Evolutionary conservation across 92 coral and sea anemone species (phyloP), one percentile per base, ranked within the genome.

Genomic region (Diadumene lineata): DNA sequence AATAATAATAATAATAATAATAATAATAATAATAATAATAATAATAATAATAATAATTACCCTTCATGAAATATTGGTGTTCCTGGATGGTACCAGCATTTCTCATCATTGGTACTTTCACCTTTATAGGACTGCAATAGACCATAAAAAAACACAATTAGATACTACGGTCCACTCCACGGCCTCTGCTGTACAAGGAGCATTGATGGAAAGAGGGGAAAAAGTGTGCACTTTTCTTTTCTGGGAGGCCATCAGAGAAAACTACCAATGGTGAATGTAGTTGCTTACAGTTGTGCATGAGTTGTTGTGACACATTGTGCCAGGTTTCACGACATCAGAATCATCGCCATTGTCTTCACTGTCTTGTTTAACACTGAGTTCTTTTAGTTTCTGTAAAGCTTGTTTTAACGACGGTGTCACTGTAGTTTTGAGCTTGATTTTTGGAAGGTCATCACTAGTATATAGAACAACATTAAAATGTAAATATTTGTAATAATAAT

Each of bases 11-110:
- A n/a, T n/a, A n/a, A n/a, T n/a, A n/a, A n/a, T n/a, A n/a, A n/a
- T n/a, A n/a, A n/a, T n/a, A n/a, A n/a, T n/a, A n/a, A n/a, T n/a
- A n/a, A n/a, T n/a, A n/a, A n/a, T n/a, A n/a, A n/a, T n/a, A n/a
- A n/a, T n/a, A n/a, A n/a, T n/a, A n/a, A n/a, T n/a, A n/a, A 22
- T 43, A 29, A 19, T 16, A 38, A 71, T 74, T 79, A 92, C 98
- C 98, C 98, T 80, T 94, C 98, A 72, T 94, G 98, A 72, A 94
- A 94, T 16, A 94, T 71, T 7, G 98, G 98, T 2, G 73, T 84
- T n/a, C 98, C 98, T 74, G 92, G 85, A 68, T 94, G 98, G 73
- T 78, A 38, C 94, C 93, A 81, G 78, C 98, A 94, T 26, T 82
- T 92, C 65, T 88, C 90, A 74, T 79, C 82, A 64, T 88, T 88